Percentiles rank a stretch among this genome's conserved stretches.
Evolutionary conservation across 2,888 invertebrate species (phyloP).

Genomic region (Listrodromus nycthemerus): DNA sequence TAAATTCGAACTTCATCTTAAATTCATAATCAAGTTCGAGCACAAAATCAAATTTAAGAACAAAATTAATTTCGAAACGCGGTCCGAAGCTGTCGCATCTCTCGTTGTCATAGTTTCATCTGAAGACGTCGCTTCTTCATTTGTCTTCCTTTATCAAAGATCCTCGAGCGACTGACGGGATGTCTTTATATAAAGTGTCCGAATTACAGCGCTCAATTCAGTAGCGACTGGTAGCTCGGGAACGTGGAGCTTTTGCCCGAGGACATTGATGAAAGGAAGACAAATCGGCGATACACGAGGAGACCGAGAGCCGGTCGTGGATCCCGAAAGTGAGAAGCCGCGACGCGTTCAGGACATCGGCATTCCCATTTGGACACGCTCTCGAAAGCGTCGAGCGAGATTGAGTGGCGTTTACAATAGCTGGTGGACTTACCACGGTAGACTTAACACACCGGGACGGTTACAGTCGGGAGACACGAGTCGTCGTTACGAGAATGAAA

Average conservation of each 20-base stretch:
- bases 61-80: too few relatives aligned
- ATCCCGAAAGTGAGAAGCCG: conserved; percentile 61
- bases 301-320: conserved; percentile 57
- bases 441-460: conserved; percentile 43
- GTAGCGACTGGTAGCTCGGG: conserved; percentile 48
- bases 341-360: conserved; percentile 49
- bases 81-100: background rate
- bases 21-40: too few relatives aligned
- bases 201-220: conserved; percentile 48
- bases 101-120: background rate
- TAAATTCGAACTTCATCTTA: too few relatives aligned
- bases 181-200: background rate
- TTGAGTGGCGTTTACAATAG: conserved; percentile 64
- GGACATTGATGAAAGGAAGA: conserved; percentile 60
- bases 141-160: conserved; percentile 2
- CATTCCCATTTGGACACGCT: conserved; percentile 77
- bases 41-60: too few relatives aligned
- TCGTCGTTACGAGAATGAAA: conserved; percentile 49
- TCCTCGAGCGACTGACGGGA: background rate
- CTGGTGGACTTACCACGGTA: conserved; percentile 38
- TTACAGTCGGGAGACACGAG: conserved; percentile 30
- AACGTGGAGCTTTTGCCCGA: conserved; percentile 36
- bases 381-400: conserved; percentile 71
- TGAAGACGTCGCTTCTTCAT: background rate
- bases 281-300: conserved; percentile 47